Evolutionary conservation across 2,113 vertebrate species (phyloP).

Genomic region (Gnathonemus longibarbis): DNA sequence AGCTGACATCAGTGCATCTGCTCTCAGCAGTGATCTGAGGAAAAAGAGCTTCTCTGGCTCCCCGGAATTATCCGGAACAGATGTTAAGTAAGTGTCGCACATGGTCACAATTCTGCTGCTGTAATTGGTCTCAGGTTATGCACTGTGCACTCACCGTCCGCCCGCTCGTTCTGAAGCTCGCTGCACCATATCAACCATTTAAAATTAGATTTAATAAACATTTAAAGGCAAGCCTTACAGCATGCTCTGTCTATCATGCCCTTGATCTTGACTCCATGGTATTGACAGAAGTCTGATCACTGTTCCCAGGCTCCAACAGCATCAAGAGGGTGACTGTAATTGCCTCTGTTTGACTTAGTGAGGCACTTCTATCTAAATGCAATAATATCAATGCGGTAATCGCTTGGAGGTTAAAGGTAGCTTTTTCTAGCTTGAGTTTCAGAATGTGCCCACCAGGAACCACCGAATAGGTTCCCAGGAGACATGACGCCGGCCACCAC

Average conservation of each 20-base stretch:
- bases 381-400: constrained; percentile 6
- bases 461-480: background rate
- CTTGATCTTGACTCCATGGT: background rate
- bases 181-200: background rate
- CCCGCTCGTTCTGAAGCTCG: background rate
- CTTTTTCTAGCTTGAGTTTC: constrained; percentile 11
- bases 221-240: background rate
- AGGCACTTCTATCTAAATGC: constrained; percentile 15
- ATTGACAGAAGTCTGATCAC: background rate
- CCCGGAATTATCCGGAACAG: background rate
- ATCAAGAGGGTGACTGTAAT: constrained; percentile 26
- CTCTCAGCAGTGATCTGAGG: background rate
- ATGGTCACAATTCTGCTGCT: background rate
- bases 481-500: constrained; percentile 22
- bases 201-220: constrained; percentile 2
- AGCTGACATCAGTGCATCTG: background rate
- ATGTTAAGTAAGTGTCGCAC: background rate
- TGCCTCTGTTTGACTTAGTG: background rate
- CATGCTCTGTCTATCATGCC: background rate
- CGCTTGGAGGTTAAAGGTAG: background rate
- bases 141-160: background rate
- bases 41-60: background rate
- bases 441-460: background rate
- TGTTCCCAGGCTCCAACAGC: constrained; percentile 1
- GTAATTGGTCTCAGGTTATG: background rate